Percentiles rank a stretch among this genome's conserved stretches.
These are phyloP conservation scores for Caerostris darwini DNA, from an alignment of 1,140 invertebrate species.

Conservation along the genomic window DNA sequence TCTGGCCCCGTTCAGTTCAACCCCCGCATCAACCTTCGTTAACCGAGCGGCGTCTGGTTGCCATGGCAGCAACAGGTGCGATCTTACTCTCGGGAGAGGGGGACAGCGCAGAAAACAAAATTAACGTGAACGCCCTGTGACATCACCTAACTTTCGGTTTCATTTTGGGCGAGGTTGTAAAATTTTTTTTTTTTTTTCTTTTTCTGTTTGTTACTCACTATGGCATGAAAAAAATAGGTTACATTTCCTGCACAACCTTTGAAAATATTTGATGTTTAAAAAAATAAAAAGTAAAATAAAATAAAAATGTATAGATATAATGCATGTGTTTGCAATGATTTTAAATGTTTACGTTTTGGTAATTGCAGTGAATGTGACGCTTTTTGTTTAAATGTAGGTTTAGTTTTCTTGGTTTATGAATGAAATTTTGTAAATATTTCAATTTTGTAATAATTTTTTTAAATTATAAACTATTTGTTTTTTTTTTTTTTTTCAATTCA, in stretches of 20 bases:
- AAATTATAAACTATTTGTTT: too few relatives aligned
- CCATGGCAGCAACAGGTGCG: conserved; percentile 28
- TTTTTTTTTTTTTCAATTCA: too few relatives aligned
- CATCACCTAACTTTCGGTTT: conserved; percentile 44
- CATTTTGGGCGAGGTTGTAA: conserved; percentile 23
- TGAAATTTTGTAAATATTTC: too few relatives aligned
- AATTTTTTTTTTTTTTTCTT: background rate
- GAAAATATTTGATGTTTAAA: background rate
- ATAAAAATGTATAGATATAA: too few relatives aligned
- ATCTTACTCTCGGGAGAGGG: background rate
- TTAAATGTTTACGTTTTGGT: background rate
- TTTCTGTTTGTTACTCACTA: background rate
- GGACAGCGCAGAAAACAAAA: background rate
- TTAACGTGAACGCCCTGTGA: conserved; percentile 22
- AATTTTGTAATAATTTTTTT: too few relatives aligned
- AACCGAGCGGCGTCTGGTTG: background rate
- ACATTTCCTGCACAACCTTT: conserved; percentile 48
- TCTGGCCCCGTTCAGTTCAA: conserved; percentile 4
- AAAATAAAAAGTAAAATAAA: background rate
- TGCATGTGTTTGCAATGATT: too few relatives aligned
- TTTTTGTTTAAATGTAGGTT: background rate
- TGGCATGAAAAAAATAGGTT: conserved; percentile 47
- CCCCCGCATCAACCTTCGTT: conserved; percentile 40
- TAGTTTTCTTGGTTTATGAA: background rate
- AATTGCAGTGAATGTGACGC: background rate